Base-by-base conservation (phyloP, 2,888 invertebrate genomes). In the Napeogenes sylphis region DNA sequence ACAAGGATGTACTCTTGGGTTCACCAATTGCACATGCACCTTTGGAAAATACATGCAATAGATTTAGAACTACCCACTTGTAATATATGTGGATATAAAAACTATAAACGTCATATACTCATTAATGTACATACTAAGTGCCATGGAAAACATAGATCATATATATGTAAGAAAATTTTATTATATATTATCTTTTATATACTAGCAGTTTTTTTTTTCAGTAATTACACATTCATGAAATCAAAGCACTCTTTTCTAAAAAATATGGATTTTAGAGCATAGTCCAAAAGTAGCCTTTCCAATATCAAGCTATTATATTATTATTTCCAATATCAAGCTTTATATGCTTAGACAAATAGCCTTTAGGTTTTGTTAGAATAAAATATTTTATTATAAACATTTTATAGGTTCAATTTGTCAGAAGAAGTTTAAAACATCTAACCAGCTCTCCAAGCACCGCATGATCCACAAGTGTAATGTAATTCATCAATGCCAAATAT, bases 1-100 rank as follows among this genome's bases (percentile, higher is more conserved):
- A 84, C 89, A 0, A 86, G 87, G 64, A 75, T 81, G 13, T 92
- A 91, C 73, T 72, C 79, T 0, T 91, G 91, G 8, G 95, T 95
- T 91, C 93, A 94, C 71, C 90, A 92, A 0, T 77, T 96, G n/a
- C 94, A 95, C 65, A 93, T 94, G 3, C 97, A 97, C 78, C 85
- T 97, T 56, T 97, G 97, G 97, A 92, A 94, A 58, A 76, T 85
- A 0, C 97, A 97, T 78, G 90, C 92, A 56, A 91, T 96, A 10
- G 96, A 97, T 75, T 92, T 96, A 91, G 97, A 96, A 75, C 81
- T 97, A 55, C 94, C 94, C 58, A 92, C 93, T 2, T 97, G 97
- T 82, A 92, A 94, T 71, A 86, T 93, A 67, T 96, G 96, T 76
- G 92, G 92, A 42, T 95, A 94, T 75, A 95, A 95, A 81, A 94